Conservation (phyloP, 2,113 vertebrate genomes). For the Corythornis vintsioides region DNA sequence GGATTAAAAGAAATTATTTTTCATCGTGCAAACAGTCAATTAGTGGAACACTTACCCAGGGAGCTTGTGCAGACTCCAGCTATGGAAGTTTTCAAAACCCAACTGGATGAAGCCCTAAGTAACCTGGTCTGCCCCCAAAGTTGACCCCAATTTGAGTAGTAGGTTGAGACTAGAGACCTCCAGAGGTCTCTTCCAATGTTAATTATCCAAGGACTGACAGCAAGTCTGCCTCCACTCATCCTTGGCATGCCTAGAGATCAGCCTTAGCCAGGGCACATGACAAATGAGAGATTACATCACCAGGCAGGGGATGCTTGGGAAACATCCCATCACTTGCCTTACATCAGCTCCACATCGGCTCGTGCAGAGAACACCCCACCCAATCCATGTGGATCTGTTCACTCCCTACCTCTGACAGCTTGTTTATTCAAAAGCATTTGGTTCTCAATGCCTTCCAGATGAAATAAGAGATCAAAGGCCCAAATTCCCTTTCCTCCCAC, state of each 20-base stretch:
- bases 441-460: slow-evolving; percentile 21
- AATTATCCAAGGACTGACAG: neutral
- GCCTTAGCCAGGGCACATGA: neutral
- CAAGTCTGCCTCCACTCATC: neutral
- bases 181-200: neutral
- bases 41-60: neutral
- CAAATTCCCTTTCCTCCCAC: neutral
- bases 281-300: neutral
- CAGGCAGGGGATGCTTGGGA: neutral
- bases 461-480: slow-evolving; percentile 36
- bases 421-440: slow-evolving; percentile 36
- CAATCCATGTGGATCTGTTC: neutral
- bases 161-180: neutral
- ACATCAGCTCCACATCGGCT: neutral
- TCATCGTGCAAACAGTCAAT: neutral
- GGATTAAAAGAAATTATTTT: neutral
- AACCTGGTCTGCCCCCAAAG: neutral
- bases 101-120: neutral
- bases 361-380: neutral
- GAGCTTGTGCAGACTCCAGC: neutral
- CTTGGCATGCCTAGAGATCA: neutral
- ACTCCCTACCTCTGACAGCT: slow-evolving; percentile 9
- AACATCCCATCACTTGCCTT: neutral
- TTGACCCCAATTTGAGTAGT: neutral
- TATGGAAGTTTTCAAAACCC: neutral